These are phyloP conservation scores for Lycodopsis pacificus DNA, from an alignment of 2,797 vertebrate species.

Conservation along the genomic window DNA sequence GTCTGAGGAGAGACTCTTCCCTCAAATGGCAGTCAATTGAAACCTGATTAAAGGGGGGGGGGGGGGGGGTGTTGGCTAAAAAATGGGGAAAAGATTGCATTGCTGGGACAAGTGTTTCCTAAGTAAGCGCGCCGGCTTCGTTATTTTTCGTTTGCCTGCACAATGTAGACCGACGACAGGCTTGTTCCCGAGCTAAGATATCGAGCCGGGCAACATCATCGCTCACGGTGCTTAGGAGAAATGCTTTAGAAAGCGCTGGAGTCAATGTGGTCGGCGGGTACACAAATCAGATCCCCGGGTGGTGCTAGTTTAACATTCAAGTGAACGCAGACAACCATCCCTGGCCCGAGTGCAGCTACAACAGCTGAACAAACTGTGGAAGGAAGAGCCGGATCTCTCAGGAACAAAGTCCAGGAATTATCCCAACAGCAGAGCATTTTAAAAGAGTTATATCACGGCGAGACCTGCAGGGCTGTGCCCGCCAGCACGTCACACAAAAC, in stretches of 20 bases:
- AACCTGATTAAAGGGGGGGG: conserved; percentile 78
- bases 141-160: conserved; percentile 76
- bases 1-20: conserved; percentile 73
- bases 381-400: conserved; percentile 29
- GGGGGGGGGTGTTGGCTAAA: conserved; percentile 66
- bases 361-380: conserved; percentile 20
- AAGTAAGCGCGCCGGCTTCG: conserved; percentile 73
- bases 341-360: conserved; percentile 25
- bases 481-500: conserved; percentile 55
- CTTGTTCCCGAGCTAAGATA: conserved; percentile 69
- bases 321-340: conserved; percentile 46
- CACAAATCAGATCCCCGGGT: conserved; percentile 56
- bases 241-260: conserved; percentile 45
- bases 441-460: conserved; percentile 55
- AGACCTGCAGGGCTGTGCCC: conserved; percentile 45
- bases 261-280: conserved; percentile 56
- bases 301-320: conserved; percentile 62
- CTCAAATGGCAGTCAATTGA: conserved; percentile 81
- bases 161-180: conserved; percentile 76
- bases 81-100: conserved; percentile 81
- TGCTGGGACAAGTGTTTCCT: conserved; percentile 82
- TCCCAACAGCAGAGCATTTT: conserved; percentile 54
- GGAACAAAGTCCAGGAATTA: conserved; percentile 42
- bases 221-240: conserved; percentile 64
- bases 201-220: conserved; percentile 70